phyloP scores from a whole-genome alignment of 2,797 vertebrate genomes.

The Galaxias olidus region DNA sequence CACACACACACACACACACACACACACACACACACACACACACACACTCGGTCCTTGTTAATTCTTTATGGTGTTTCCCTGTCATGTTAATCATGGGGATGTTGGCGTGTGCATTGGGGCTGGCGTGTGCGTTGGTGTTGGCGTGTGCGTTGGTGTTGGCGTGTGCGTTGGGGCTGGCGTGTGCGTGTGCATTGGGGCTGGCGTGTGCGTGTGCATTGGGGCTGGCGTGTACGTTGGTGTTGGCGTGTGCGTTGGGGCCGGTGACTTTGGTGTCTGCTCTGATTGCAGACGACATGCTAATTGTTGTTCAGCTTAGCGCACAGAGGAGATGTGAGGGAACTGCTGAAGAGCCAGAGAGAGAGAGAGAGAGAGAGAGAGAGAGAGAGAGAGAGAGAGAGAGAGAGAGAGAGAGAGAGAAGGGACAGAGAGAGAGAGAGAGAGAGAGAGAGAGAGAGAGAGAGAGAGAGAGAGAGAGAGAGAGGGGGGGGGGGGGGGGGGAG shows the following conservation, averaged over 20 bases:
- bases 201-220: conserved; percentile 22
- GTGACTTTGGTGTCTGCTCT: conserved; percentile 14
- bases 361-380: no score
- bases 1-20: no score
- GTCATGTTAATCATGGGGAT: conserved; percentile 37
- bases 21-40: no score
- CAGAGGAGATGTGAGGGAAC: conserved; percentile 30
- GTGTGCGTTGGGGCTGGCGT: no score
- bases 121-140: conserved; percentile 18
- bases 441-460: background rate
- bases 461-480: background rate
- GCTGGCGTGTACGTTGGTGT: no score
- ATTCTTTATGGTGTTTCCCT: conserved; percentile 41
- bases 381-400: background rate
- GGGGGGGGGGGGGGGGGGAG: no score
- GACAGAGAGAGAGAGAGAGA: no score
- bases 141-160: no score
- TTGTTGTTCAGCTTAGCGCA: conserved; percentile 29
- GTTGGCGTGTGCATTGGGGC: background rate
- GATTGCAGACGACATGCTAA: conserved; percentile 42
- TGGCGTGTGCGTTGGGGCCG: no score
- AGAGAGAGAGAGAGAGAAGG: background rate
- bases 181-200: no score
- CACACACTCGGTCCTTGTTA: no score
- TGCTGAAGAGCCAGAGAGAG: no score